A percentile compares a stretch with the other conserved stretches of the same genome.
Evolutionary conservation across 2,797 vertebrate species (phyloP).

Genomic region (Zalophus californianus): DNA sequence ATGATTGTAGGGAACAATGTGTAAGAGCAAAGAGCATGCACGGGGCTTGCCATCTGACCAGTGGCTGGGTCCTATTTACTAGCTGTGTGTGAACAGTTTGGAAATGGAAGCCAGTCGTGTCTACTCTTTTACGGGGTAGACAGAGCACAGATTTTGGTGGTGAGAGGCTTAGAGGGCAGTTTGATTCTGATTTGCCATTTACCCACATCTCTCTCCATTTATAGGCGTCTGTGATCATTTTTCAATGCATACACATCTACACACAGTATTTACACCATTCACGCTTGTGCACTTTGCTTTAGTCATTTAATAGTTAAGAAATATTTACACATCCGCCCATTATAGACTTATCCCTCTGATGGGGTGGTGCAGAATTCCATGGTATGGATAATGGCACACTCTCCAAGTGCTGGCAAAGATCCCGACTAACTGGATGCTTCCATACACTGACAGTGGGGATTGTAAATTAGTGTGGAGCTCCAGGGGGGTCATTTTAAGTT

Average conservation of each 20-base stretch:
- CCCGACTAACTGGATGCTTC: fast-evolving
- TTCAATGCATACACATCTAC: background rate
- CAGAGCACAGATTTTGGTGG: background rate
- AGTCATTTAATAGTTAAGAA: background rate
- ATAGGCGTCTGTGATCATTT: background rate
- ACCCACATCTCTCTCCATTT: background rate
- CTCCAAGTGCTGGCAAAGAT: background rate
- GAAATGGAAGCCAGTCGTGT: background rate
- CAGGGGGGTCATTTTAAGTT: background rate
- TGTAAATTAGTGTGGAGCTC: background rate
- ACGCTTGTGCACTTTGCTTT: background rate
- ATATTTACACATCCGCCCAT: background rate
- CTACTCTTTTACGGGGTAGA: background rate
- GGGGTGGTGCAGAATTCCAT: background rate
- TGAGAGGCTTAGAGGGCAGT: background rate
- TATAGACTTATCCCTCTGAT: background rate
- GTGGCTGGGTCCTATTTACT: background rate
- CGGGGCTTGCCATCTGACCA: background rate
- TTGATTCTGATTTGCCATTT: background rate
- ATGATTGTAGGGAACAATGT: background rate
- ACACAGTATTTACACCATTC: background rate
- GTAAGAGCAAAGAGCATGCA: background rate
- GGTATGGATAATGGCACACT: background rate
- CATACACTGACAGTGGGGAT: background rate
- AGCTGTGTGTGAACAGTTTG: background rate